These are phyloP conservation scores for Chouioia cunea DNA, from an alignment of 2,888 invertebrate genomes.

Conservation along the genomic window DNA sequence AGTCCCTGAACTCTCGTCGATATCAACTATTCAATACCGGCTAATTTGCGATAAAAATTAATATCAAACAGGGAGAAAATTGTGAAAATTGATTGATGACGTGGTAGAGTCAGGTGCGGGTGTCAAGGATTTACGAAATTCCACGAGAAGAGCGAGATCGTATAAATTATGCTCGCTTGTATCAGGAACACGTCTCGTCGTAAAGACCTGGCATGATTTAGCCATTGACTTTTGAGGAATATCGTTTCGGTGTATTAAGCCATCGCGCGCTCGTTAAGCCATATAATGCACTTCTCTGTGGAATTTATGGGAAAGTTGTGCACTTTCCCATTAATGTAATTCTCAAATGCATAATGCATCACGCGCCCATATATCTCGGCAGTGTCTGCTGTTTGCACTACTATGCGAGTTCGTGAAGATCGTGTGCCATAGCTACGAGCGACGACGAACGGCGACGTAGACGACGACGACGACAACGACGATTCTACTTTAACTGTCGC, in stretches of 20 bases:
- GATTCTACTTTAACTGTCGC: constrained; percentile 36
- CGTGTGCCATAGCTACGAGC: constrained; percentile 21
- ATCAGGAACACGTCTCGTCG: too few species aligned
- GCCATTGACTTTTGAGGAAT: constrained; percentile 14
- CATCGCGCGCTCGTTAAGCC: too few species aligned
- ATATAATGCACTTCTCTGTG: neutral
- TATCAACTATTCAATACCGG: too few species aligned
- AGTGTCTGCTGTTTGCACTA: constrained; percentile 14
- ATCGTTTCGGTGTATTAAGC: neutral
- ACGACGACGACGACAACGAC: constrained; percentile 8
- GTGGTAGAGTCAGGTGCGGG: too few species aligned
- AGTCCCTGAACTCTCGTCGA: too few species aligned
- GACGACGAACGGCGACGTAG: constrained; percentile 9
- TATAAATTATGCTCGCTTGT: too few species aligned
- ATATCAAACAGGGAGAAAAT: too few species aligned
- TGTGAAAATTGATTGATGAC: too few species aligned
- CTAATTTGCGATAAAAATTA: too few species aligned
- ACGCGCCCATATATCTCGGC: constrained; percentile 35
- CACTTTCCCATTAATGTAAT: constrained; percentile 46
- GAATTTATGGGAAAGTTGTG: constrained; percentile 43
- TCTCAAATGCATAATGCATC: constrained; percentile 37
- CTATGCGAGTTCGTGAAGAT: constrained; percentile 31
- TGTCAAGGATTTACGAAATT: too few species aligned
- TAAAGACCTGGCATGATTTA: constrained; percentile 12
- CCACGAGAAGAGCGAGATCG: too few species aligned